These are phyloP conservation scores for Ianthella basta DNA, from an alignment of 37 sponge, comb jelly and placozoan genomes.

Conservation along the genomic window DNA sequence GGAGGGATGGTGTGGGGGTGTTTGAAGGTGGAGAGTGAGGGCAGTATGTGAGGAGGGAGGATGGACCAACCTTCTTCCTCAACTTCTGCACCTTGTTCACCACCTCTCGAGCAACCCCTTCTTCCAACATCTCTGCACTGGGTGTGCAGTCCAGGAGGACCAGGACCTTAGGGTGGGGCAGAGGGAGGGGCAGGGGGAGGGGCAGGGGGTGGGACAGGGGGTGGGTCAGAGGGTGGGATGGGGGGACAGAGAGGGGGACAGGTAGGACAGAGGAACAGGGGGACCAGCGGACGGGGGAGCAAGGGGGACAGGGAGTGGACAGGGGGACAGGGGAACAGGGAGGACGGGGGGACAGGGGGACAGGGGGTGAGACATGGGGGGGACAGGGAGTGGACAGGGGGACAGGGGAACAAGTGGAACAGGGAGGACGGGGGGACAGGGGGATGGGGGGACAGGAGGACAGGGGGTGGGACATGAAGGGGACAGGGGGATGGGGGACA, in stretches of 20 bases:
- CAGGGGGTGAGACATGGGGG: too few species aligned
- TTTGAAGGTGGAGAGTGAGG: too few species aligned
- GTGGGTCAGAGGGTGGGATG: background rate
- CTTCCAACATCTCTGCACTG: slow-evolving; percentile 86
- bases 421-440: too few species aligned
- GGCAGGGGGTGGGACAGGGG: background rate
- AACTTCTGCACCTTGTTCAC: slow-evolving; percentile 96
- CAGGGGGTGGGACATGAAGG: background rate
- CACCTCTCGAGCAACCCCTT: slow-evolving; percentile 93
- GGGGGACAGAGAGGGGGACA: too few species aligned
- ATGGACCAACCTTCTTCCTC: slow-evolving; percentile 80
- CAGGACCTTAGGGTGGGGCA: slow-evolving; percentile 57
- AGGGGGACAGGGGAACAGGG: background rate
- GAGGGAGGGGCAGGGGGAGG: too few species aligned
- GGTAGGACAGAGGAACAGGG: background rate
- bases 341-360: background rate
- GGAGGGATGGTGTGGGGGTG: background rate
- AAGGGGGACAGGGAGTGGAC: slow-evolving; percentile 79
- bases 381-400: background rate
- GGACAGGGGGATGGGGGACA: background rate
- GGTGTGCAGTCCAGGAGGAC: slow-evolving; percentile 89
- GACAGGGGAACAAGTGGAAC: background rate
- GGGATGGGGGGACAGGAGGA: slow-evolving; percentile 73
- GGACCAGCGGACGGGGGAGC: too few species aligned
- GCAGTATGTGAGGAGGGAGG: too few species aligned